Evolutionary conservation across 2,888 invertebrate species (phyloP), one percentile per base, ranked within the genome.

Genomic region (Erebia epiphron): DNA sequence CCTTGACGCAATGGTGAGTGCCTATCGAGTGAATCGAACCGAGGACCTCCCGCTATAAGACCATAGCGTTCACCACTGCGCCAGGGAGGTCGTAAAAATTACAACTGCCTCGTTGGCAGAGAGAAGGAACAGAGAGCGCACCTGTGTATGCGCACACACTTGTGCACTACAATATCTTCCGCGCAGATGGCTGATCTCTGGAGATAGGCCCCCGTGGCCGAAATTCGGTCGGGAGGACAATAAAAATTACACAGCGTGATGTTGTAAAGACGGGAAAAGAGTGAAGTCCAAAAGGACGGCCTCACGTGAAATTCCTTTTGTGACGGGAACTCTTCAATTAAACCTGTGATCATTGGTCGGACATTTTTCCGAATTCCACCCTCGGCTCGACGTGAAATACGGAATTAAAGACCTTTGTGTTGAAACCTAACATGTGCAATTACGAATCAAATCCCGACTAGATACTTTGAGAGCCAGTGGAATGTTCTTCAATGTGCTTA

Each of bases 371-470:
- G 72, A 67, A 70, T 67, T 65, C 72, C 66, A 62, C 75, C 70
- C 70, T 62, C 49, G 61, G 46, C 68, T 61, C 26, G 49, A 21
- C 57, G 43, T 13, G 57, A 50, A 67, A 56, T 52, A 63, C 74
- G 72, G 75, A 76, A 75, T 71, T 72, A 75, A 75, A 73, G 75
- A 74, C 73, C 73, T 73, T 69, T 72, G 67, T 69, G 73, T 66
- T 70, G 76, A 77, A 76, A 76, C 78, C 78, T 75, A 77, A 78
- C 78, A 83, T 79, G 77, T 81, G 80, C 81, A 83, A 83, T 85
- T 83, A 82, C 82, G 81, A 81, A 81, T 83, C 80, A 80, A 82
- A 81, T 79, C 78, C 79, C 76, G 79, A 78, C 76, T 72, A 78
- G 79, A 80, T 79, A 49, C 49, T 49, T 14, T 21, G 1, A 62